These are phyloP conservation scores for Corythaeola cristata DNA, from an alignment of 2,113 vertebrate species.

Conservation along the genomic window DNA sequence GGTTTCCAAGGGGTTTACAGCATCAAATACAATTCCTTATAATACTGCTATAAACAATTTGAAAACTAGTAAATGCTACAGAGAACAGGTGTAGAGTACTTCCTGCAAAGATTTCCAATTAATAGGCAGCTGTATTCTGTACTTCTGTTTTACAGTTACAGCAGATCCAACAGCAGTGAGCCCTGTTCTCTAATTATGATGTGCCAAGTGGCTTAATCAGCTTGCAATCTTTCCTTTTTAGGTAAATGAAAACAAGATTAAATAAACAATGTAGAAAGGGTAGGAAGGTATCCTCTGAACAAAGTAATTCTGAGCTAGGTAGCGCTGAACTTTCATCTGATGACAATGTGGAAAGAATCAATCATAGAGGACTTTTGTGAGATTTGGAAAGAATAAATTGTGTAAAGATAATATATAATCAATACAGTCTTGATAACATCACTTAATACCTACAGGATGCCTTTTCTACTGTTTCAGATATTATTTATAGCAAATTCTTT, in stretches of 20 bases:
- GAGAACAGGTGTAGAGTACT: neutral
- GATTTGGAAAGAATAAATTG: neutral
- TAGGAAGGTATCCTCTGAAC: neutral
- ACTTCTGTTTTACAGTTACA: neutral
- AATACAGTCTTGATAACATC: neutral
- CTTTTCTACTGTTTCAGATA: neutral
- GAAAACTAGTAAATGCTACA: neutral
- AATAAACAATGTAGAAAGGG: neutral
- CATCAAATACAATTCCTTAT: neutral
- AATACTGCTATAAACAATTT: neutral
- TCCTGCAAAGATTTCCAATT: constrained; percentile 10
- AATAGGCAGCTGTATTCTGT: neutral
- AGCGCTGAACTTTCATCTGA: neutral
- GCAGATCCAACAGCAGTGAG: neutral
- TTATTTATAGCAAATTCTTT: neutral
- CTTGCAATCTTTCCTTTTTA: neutral
- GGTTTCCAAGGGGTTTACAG: constrained; percentile 11
- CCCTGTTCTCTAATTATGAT: neutral
- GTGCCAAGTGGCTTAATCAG: neutral
- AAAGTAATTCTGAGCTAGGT: neutral
- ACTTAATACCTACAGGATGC: neutral
- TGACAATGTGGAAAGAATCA: neutral
- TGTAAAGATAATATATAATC: neutral
- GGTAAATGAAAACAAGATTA: neutral
- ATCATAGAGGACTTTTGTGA: neutral